Evolutionary conservation across 1,140 invertebrate genomes (phyloP), one percentile per base, ranked within the genome.

Genomic region (Bicyclus anynana): DNA sequence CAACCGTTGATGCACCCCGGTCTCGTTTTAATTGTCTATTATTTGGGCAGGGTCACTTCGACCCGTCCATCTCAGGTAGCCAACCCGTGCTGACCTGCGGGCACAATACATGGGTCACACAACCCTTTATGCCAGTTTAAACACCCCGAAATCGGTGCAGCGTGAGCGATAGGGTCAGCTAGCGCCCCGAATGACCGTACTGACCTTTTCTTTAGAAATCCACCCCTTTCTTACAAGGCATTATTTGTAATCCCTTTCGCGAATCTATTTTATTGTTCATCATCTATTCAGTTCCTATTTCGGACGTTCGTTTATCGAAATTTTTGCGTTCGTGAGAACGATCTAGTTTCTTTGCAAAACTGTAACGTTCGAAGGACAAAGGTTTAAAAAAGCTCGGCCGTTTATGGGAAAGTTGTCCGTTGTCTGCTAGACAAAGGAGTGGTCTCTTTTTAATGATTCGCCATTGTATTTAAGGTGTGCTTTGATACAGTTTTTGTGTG

Each of bases 211-310:
- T 75, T 72, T 81, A 74, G 48, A 82, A 80, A 68, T 62, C 73
- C 62, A 84, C 74, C 84, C 84, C 72, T 87, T 86, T 81, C 79
- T 84, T 84, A 84, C 80, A 80, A 77, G 69, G 61, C 74, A 86
- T 86, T 84, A 84, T 87, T 87, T 82, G 84, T 87, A 81, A 81
- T 85, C 80, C 84, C 84, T 84, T 82, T 83, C 69, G 84, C 84
- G 83, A 87, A 87, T 86, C 82, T 81, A 84, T 83, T 80, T 58
- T 50, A 78, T 85, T 87, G 84, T 87, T 48, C 68, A 48, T 65
- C 53, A 54, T 66, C 77, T 65, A 80, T 85, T 80, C 74, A 66
- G 57, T 65, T 53, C 55, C 64, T 44, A 72, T 70, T 59, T 76
- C 67, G 75, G 65, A 71, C 72, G 69, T 71, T 69, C 66, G 73